A percentile compares a stretch with the other conserved stretches of the same genome.
These are phyloP conservation scores for Cettia cetti DNA, from an alignment of 2,113 vertebrate genomes.

Conservation along the genomic window DNA sequence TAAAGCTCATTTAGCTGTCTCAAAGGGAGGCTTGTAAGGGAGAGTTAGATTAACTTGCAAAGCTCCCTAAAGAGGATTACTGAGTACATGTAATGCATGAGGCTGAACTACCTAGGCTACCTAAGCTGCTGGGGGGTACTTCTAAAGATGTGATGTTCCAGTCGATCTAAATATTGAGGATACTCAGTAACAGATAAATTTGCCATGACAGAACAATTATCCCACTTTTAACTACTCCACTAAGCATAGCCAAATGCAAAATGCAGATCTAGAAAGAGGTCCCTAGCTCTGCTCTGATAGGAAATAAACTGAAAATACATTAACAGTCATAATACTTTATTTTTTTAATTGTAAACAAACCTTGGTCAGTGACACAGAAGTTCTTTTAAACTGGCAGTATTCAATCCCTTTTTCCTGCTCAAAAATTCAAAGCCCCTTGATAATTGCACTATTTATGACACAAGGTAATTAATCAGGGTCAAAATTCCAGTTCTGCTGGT, in stretches of 20 bases:
- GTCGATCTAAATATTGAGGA: not conserved
- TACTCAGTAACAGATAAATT: not conserved
- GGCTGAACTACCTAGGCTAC: not conserved
- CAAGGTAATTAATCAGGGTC: slow-evolving; percentile 35
- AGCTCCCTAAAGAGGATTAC: slow-evolving; percentile 16
- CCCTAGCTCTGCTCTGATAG: not conserved
- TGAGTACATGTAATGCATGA: not conserved
- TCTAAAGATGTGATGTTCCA: not conserved
- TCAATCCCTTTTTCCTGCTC: slow-evolving; percentile 24
- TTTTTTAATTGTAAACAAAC: slow-evolving; percentile 45
- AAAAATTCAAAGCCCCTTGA: not conserved
- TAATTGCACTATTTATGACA: not conserved
- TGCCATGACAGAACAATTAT: not conserved
- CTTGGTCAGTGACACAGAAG: not conserved
- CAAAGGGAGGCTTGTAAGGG: slow-evolving; percentile 11
- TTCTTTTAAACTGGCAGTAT: slow-evolving; percentile 12
- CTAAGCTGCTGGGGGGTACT: not conserved
- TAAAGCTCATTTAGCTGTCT: slow-evolving; percentile 36
- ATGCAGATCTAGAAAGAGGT: not conserved
- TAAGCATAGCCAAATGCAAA: not conserved
- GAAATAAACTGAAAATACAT: not conserved
- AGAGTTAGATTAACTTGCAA: slow-evolving; percentile 39
- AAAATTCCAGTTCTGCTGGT: slow-evolving; percentile 53
- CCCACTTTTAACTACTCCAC: not conserved
- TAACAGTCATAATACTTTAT: slow-evolving; percentile 54